Conservation (phyloP, 2,113 vertebrate species). For the Ranitomeya variabilis region DNA sequence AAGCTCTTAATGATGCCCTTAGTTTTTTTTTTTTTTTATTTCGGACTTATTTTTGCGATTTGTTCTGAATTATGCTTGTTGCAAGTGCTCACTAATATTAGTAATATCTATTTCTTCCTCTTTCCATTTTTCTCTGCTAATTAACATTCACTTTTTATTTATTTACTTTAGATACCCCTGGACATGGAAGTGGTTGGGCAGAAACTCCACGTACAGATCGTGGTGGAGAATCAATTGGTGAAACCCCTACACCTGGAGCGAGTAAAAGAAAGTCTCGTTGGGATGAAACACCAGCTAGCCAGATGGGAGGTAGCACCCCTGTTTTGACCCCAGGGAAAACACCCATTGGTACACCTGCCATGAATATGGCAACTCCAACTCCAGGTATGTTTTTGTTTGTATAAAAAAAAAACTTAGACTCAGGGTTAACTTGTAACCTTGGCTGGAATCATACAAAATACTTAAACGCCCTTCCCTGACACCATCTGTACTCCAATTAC, state of each 20-base stretch:
- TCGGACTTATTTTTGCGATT: too few species aligned
- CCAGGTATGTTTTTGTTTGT: slow-evolving; percentile 76
- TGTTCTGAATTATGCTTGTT: neutral
- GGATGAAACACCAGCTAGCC: slow-evolving; percentile 97
- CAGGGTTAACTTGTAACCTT: too few species aligned
- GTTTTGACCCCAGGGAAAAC: slow-evolving; percentile 96
- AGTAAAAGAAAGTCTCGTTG: slow-evolving; percentile 97
- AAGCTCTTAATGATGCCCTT: too few species aligned
- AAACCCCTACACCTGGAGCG: slow-evolving; percentile 95
- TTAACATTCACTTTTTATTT: neutral
- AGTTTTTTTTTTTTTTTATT: too few species aligned
- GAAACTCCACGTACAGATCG: slow-evolving; percentile 95
- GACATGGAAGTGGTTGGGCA: slow-evolving; percentile 96
- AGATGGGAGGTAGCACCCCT: slow-evolving; percentile 96
- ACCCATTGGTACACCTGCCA: slow-evolving; percentile 95
- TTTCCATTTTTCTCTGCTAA: neutral
- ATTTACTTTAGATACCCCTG: slow-evolving; percentile 84
- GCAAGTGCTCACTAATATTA: neutral
- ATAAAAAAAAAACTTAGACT: neutral
- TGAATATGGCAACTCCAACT: slow-evolving; percentile 98
- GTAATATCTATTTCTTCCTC: neutral
- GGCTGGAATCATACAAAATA: too few species aligned
- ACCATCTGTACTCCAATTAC: too few species aligned
- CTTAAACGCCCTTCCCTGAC: too few species aligned
- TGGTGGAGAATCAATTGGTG: slow-evolving; percentile 94